Percentiles rank a stretch among this genome's conserved stretches.
Conservation (phyloP, 2,888 invertebrate genomes). For the Yponomeuta cagnagella region DNA sequence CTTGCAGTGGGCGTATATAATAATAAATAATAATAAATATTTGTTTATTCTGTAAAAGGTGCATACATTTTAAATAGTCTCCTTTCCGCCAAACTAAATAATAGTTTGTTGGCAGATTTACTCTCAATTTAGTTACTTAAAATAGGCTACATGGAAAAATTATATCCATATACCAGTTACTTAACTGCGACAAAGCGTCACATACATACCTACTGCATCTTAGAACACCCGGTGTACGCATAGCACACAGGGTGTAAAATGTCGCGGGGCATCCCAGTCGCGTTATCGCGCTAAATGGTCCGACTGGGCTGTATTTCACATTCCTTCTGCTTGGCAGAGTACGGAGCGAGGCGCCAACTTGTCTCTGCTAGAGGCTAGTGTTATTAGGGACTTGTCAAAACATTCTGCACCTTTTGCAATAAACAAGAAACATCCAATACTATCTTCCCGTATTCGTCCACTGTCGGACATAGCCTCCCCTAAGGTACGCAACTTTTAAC, state of each 20-base stretch:
- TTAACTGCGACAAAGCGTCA: no score
- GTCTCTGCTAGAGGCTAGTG: constrained; percentile 23
- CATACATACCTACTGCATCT: background rate
- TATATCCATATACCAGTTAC: no score
- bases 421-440: background rate
- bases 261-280: background rate
- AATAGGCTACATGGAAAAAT: no score
- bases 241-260: background rate
- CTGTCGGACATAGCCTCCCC: background rate
- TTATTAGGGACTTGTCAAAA: background rate
- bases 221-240: background rate
- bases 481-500: background rate
- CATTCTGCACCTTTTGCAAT: background rate
- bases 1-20: no score
- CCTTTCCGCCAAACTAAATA: no score
- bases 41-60: no score
- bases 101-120: no score
- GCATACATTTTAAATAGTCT: no score
- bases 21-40: no score
- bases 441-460: no score
- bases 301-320: constrained; percentile 33
- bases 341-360: constrained; percentile 27
- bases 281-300: constrained; percentile 35
- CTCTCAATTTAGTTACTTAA: no score
- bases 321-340: constrained; percentile 29